These are phyloP conservation scores for Parazoanthus swiftii DNA, from an alignment of 92 coral and sea anemone genomes.

Conservation along the genomic window DNA sequence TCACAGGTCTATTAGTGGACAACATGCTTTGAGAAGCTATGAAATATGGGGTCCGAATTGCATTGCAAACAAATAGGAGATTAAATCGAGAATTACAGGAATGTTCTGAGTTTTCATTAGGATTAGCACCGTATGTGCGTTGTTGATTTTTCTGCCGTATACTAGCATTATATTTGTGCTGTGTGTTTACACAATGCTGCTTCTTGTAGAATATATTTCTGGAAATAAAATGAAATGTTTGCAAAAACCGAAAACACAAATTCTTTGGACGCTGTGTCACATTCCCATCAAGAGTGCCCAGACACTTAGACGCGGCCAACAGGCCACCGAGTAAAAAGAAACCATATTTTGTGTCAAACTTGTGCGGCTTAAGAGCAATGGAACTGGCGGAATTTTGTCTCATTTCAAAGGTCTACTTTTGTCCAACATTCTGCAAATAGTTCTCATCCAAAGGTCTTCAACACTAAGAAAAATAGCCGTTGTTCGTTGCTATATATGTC, in stretches of 20 bases:
- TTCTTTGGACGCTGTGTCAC: neutral
- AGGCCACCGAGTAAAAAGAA: slow-evolving; percentile 12
- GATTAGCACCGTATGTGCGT: neutral
- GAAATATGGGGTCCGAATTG: slow-evolving; percentile 21
- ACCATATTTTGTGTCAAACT: slow-evolving; percentile 19
- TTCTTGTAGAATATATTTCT: neutral
- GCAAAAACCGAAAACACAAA: neutral
- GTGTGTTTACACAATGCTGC: neutral
- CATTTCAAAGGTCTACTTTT: slow-evolving; percentile 25
- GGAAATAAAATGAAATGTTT: neutral
- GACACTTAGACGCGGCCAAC: neutral
- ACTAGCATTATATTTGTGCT: neutral
- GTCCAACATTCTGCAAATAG: neutral
- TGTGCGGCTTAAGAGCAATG: neutral
- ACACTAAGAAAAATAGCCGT: neutral
- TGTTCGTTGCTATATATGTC: no score
- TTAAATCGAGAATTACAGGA: slow-evolving; percentile 10
- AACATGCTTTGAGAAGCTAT: slow-evolving; percentile 17
- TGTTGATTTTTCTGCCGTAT: neutral
- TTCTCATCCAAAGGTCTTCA: neutral
- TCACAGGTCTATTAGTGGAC: slow-evolving; percentile 3
- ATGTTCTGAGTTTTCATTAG: neutral
- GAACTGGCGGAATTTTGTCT: slow-evolving; percentile 21
- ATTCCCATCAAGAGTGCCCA: neutral
- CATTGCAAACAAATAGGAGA: slow-evolving; percentile 20